Conservation (phyloP, 2,888 invertebrate genomes). For the Willowsia nigromaculata region DNA sequence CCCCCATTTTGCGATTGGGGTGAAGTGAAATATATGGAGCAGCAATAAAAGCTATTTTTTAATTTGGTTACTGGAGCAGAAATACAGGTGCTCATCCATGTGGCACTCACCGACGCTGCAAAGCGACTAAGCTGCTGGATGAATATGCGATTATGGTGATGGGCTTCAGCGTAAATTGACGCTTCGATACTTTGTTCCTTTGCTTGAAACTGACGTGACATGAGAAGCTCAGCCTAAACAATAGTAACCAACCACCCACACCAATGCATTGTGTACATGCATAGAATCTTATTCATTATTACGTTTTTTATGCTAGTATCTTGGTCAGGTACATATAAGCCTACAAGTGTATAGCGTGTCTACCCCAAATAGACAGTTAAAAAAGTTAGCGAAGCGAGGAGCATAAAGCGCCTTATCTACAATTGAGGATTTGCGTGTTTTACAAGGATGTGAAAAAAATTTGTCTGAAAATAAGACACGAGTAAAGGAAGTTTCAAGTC, state of each 20-base stretch:
- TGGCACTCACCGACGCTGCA: constrained; percentile 13
- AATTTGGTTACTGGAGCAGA: neutral
- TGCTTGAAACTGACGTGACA: constrained; percentile 17
- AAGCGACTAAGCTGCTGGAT: constrained; percentile 29
- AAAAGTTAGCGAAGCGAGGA: neutral
- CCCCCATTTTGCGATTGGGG: neutral
- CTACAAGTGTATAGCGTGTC: neutral
- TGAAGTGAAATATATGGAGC: too few species aligned
- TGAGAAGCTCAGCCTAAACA: neutral
- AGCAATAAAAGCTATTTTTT: neutral
- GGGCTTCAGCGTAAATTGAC: neutral
- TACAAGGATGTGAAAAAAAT: neutral
- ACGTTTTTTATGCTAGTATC: neutral
- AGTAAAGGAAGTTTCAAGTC: neutral
- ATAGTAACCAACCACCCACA: neutral
- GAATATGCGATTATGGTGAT: neutral
- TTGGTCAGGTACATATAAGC: neutral
- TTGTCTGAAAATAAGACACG: neutral
- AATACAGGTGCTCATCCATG: constrained; percentile 39
- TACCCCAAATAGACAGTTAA: neutral
- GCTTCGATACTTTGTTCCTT: neutral
- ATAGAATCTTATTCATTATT: too few species aligned
- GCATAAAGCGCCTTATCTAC: neutral
- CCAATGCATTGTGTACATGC: neutral
- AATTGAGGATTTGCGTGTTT: neutral